phyloP scores from a whole-genome alignment of 2,797 vertebrate genomes.

The Moxostoma hubbsi region DNA sequence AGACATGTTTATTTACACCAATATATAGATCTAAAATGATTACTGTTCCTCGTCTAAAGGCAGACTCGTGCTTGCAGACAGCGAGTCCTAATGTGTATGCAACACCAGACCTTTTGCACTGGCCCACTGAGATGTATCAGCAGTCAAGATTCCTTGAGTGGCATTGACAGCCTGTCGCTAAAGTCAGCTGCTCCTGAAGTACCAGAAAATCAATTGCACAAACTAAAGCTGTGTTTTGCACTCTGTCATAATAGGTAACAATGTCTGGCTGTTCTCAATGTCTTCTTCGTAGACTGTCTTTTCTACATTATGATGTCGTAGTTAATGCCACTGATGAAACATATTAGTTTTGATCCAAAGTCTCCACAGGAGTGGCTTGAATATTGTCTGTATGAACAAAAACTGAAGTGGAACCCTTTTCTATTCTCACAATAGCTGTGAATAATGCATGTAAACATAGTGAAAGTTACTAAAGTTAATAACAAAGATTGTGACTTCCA shows the following conservation, averaged over 20 bases:
- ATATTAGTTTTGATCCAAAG: too few relatives aligned
- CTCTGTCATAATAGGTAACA: constrained; percentile 57
- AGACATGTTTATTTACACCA: neutral
- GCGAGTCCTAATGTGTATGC: constrained; percentile 58
- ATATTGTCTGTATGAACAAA: too few relatives aligned
- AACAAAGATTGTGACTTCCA: too few relatives aligned
- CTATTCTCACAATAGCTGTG: too few relatives aligned
- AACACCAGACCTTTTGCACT: constrained; percentile 64
- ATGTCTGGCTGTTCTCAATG: constrained; percentile 33
- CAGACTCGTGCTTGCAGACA: constrained; percentile 27
- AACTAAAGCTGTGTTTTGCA: constrained; percentile 61
- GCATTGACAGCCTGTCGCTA: constrained; percentile 72
- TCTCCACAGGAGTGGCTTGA: too few relatives aligned
- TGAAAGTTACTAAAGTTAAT: too few relatives aligned
- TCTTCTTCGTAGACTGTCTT: constrained; percentile 28
- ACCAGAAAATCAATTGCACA: constrained; percentile 74
- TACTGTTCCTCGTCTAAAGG: neutral
- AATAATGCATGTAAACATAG: too few relatives aligned
- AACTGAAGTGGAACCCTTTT: too few relatives aligned
- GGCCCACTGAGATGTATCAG: constrained; percentile 63
- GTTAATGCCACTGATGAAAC: constrained; percentile 1
- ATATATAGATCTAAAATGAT: neutral
- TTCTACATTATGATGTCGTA: neutral
- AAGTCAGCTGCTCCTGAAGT: constrained; percentile 66
- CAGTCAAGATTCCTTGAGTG: constrained; percentile 66